Conservation (phyloP, 1,140 invertebrate genomes). For the Campoletis sonorensis region DNA sequence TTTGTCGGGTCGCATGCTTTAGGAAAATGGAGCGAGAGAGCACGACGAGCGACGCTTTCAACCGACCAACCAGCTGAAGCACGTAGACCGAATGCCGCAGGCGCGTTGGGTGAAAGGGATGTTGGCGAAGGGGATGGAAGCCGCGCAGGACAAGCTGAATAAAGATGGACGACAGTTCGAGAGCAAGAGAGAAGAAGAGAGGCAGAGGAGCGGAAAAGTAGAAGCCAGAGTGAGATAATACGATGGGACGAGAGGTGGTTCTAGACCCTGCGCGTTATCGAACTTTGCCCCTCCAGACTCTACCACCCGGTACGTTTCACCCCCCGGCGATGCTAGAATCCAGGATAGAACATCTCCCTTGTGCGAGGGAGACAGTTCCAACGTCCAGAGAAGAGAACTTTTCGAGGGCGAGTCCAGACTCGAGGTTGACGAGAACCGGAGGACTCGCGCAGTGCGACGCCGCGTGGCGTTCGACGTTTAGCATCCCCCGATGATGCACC, state of each 20-base stretch:
- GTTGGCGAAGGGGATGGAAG: conserved; percentile 36
- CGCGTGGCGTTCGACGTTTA: conserved; percentile 66
- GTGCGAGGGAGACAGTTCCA: conserved; percentile 34
- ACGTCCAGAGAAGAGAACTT: conserved; percentile 48
- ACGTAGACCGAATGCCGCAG: conserved; percentile 21
- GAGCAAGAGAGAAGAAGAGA: not conserved
- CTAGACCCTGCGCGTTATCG: conserved; percentile 72
- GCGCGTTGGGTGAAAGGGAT: conserved; percentile 26
- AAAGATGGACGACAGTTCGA: conserved; percentile 40
- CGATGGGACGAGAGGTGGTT: conserved; percentile 62
- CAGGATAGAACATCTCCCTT: conserved; percentile 23
- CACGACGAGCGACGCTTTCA: not conserved
- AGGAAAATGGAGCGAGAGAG: not conserved
- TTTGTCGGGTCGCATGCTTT: not conserved
- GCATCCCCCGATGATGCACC: conserved; percentile 51
- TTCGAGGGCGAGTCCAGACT: conserved; percentile 53
- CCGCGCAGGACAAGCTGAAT: conserved; percentile 13
- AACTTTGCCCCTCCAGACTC: conserved; percentile 62
- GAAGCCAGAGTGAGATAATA: conserved; percentile 27
- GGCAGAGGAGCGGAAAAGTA: too few species aligned
- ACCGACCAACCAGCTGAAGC: conserved; percentile 30
- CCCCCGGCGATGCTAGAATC: conserved; percentile 50
- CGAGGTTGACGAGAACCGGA: conserved; percentile 34
- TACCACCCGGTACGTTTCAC: conserved; percentile 41
- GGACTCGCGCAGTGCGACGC: conserved; percentile 63